phyloP scores from a whole-genome alignment of 2,797 vertebrate genomes.

The Apogon talboti region DNA sequence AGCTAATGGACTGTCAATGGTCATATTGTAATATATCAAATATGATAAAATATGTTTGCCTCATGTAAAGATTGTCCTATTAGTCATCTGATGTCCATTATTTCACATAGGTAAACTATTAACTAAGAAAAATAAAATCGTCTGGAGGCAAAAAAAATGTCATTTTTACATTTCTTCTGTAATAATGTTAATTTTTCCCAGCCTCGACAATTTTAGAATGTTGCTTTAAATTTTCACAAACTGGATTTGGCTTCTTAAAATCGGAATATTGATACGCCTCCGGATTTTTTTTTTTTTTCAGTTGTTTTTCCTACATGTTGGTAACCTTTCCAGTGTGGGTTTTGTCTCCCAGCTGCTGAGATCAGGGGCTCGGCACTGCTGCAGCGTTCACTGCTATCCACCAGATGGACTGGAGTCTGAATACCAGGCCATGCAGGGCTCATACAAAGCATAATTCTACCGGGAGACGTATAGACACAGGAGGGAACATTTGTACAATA shows the following conservation, averaged over 20 bases:
- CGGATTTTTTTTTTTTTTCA: not conserved
- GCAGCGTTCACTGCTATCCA: conserved; percentile 36
- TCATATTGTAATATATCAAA: conserved; percentile 66
- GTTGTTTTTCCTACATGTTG: not conserved
- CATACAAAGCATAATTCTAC: conserved; percentile 9
- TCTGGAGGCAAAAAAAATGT: not conserved
- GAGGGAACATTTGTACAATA: not conserved
- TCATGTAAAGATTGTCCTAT: conserved; percentile 49
- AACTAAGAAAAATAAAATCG: conserved; percentile 24
- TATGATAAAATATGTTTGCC: conserved; percentile 67
- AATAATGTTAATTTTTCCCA: conserved; percentile 3
- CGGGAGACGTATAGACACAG: not conserved
- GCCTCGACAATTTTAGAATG: not conserved
- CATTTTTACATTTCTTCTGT: conserved; percentile 3
- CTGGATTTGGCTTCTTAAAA: not conserved
- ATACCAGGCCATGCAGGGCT: conserved; percentile 23
- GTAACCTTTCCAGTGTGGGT: conserved; percentile 24
- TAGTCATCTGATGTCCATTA: conserved; percentile 42
- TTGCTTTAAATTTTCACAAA: not conserved
- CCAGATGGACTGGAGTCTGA: conserved; percentile 50
- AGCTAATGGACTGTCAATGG: conserved; percentile 79
- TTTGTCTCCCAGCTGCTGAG: conserved; percentile 43
- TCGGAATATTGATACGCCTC: not conserved
- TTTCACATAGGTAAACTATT: conserved; percentile 25
- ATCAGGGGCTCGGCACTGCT: conserved; percentile 32